Evolutionary conservation across 2,797 vertebrate species (phyloP).

Genomic region (Delichon dasypus): DNA sequence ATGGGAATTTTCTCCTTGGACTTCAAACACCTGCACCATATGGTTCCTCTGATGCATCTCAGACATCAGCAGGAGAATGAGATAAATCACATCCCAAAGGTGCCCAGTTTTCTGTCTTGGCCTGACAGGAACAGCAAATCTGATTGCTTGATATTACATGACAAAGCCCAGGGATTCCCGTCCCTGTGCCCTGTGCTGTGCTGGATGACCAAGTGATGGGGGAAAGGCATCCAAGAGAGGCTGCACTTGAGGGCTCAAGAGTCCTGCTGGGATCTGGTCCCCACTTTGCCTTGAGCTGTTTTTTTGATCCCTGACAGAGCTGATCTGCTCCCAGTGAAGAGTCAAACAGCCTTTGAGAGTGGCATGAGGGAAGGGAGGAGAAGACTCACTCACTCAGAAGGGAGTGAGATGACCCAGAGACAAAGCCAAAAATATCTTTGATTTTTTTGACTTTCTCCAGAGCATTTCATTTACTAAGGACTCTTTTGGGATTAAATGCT

Average conservation of each 20-base stretch:
- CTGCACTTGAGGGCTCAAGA: background rate
- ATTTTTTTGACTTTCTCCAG: background rate
- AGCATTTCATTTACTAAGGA: background rate
- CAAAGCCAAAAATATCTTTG: no score
- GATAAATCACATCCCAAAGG: no score
- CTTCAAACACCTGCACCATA: background rate
- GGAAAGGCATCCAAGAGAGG: background rate
- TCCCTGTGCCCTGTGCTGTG: background rate
- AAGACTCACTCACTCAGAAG: background rate
- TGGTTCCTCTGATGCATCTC: no score
- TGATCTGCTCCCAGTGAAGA: background rate
- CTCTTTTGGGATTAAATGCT: background rate
- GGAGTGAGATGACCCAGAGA: no score
- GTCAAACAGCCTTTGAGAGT: background rate
- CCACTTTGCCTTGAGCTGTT: background rate
- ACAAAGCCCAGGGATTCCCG: background rate
- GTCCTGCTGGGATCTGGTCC: background rate
- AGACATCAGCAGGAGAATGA: no score
- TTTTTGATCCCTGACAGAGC: background rate
- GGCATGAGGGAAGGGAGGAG: background rate
- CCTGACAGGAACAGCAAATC: background rate
- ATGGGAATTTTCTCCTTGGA: background rate
- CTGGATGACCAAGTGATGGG: background rate
- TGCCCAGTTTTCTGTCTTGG: no score
- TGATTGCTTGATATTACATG: background rate